Base-by-base conservation (phyloP, 2,113 vertebrate species). In the Chloropsis cyanopogon region DNA sequence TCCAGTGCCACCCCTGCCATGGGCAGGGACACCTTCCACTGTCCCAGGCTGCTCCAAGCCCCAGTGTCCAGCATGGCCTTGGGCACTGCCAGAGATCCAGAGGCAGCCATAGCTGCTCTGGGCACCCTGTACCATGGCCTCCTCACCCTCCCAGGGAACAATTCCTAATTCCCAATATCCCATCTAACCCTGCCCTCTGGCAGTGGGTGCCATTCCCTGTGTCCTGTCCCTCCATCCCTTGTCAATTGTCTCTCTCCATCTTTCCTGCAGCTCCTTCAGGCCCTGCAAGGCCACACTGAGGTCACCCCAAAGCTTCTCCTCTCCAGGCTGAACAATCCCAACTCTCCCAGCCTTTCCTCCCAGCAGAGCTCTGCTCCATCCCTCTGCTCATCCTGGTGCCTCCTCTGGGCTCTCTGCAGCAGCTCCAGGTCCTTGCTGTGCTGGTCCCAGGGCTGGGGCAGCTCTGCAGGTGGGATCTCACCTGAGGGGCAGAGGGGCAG, bases 1-100 rank as follows among this genome's bases (percentile, higher is more conserved):
- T 0, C 22, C 18, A 3, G 3, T 26, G 0, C 14, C 42, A 71
- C 17, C 11, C 25, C 42, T 5, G 14, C 42, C 85, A 22, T 26
- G 65, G 24, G 24, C 41, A 79, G 65, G 65, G 49, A 63, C 85
- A 31, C 11, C 75, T 64, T 0, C 24, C 75, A 54, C 49, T 25
- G 35, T 29, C 41, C 47, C 64, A 78, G 46, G 47, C 29, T 53
- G 72, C 73, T 78, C 83, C 60, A 2, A 86, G 72, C 46, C 83
- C 63, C 28, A 11, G 0, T 59, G 44, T 37, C 72, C 64, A 69
- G 0, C 47, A 64, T 39, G 39, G 10, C n/a, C 64, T 78, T 61
- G 73, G 73, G 1, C 73, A 69, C 84, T 78, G 41, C 73, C 73
- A 86, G 64, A 54, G 73, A 52, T 77, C 37, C 66, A 83, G 83